Conservation (phyloP, 2,113 vertebrate genomes). For the Ancistrus triradiatus region DNA sequence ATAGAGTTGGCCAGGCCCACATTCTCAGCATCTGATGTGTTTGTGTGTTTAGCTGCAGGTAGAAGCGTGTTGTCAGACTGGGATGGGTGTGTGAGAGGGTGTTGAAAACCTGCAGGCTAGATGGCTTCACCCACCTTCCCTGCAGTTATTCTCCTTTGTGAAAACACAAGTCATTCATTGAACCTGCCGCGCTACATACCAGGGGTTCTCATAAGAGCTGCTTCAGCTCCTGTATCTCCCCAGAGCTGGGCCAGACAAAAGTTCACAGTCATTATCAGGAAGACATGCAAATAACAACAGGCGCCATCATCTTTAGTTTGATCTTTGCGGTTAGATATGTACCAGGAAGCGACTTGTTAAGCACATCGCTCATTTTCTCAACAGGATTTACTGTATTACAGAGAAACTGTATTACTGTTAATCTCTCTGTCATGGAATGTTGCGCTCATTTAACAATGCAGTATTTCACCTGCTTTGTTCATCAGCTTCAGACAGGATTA, state of each 20-base stretch:
- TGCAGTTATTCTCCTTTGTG: constrained; percentile 25
- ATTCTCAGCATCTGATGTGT: constrained; percentile 29
- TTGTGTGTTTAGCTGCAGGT: constrained; percentile 53
- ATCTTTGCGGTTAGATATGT: constrained; percentile 1
- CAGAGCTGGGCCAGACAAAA: background rate
- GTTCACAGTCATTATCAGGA: constrained; percentile 2
- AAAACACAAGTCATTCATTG: constrained; percentile 26
- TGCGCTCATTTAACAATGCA: background rate
- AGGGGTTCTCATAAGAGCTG: constrained; percentile 18
- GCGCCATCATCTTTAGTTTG: constrained; percentile 12
- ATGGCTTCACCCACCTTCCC: constrained; percentile 21
- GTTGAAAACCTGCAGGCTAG: constrained; percentile 31
- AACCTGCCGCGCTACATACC: constrained; percentile 32
- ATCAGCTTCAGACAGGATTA: constrained; percentile 14
- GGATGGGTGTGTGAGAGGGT: constrained; percentile 41
- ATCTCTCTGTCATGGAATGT: background rate
- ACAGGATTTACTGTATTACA: background rate
- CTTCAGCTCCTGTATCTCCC: constrained; percentile 10
- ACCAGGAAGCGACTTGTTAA: constrained; percentile 15
- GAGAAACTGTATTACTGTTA: background rate
- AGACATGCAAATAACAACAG: constrained; percentile 22
- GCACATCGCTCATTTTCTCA: background rate
- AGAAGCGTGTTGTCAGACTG: constrained; percentile 49
- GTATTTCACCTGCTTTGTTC: constrained; percentile 18
- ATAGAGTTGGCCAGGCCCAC: constrained; percentile 33